These are phyloP conservation scores for Agrochola macilenta DNA, from an alignment of 2,888 invertebrate genomes.

Conservation along the genomic window DNA sequence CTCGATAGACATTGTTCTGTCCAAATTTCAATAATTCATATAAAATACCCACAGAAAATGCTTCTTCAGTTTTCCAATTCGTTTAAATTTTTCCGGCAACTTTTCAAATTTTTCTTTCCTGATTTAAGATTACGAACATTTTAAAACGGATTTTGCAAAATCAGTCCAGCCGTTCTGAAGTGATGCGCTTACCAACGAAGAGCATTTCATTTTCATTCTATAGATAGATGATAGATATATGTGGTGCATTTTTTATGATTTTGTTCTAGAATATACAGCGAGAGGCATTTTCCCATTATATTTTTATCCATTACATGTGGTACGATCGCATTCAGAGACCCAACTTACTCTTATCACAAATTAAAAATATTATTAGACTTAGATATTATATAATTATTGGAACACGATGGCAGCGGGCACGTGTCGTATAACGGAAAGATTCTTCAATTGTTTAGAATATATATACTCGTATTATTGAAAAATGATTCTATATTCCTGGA, in stretches of 20 bases:
- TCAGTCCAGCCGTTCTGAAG: neutral
- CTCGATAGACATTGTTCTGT: too few species aligned
- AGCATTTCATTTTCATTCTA: neutral
- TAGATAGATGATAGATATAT: neutral
- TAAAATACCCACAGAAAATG: neutral
- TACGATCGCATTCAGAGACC: neutral
- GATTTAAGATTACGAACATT: neutral
- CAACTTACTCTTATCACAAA: conserved; percentile 34
- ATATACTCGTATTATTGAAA: neutral
- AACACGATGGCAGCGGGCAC: conserved; percentile 31
- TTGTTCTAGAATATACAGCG: neutral
- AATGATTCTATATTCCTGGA: neutral
- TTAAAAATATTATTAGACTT: conserved; percentile 7
- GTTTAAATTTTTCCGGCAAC: neutral
- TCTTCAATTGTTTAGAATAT: neutral
- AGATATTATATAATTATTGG: conserved; percentile 1
- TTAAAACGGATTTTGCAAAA: neutral
- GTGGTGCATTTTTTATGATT: neutral
- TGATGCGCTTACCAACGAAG: neutral
- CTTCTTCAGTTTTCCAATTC: neutral
- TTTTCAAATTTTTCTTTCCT: neutral
- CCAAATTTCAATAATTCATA: too few species aligned
- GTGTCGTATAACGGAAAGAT: neutral
- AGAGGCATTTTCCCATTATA: neutral
- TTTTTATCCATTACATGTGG: neutral